Evolutionary conservation across 2,797 vertebrate genomes (phyloP), one percentile per base, ranked within the genome.

Genomic region (Pseudochaenichthys georgianus): DNA sequence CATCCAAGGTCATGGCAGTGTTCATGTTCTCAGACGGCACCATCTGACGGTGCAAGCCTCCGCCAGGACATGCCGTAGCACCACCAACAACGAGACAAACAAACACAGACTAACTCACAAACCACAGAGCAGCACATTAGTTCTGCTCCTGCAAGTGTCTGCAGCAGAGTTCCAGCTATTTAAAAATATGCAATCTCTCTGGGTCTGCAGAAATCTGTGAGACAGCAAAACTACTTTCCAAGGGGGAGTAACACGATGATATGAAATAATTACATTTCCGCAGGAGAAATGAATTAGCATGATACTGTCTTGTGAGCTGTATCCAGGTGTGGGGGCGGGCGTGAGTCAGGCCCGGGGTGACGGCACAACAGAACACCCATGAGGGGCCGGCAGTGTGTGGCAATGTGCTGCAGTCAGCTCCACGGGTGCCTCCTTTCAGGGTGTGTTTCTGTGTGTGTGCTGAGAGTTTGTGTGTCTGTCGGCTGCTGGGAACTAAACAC

Each of bases 1-100:
- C 64, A 59, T 86, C 86, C 89, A 93, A 92, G 90, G 92, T 77
- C 90, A 91, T 78, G 84, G 85, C 79, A 78, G 80, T 59, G 73
- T 83, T 93, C 74, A 66, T 87, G 88, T 90, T 92, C 86, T 85
- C 89, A 70, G 90, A 77, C 78, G 60, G 82, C 61, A 81, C 93
- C 94, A 94, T 94, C 93, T 95, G 86, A 72, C 75, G 13, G 60
- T 54, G 43, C 64, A 21, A 67, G 74, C 52, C 47, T 62, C 45
- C 0, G 83, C 88, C 86, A 90, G 86, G 81, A 82, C 75, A 87
- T 62, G 67, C 79, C 48, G 41, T 48, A 87, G 87, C 79, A 79
- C 64, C 66, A 45, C 43, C 68, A 9, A 60, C 64, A 77, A 54
- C 51, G 59, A n/a, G 67, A 81, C 70, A 83, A 80, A 75, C 28